Percentiles rank a stretch among this genome's conserved stretches.
These are phyloP conservation scores for Pollicipes pollicipes DNA, from an alignment of 1,140 invertebrate genomes.

Conservation along the genomic window DNA sequence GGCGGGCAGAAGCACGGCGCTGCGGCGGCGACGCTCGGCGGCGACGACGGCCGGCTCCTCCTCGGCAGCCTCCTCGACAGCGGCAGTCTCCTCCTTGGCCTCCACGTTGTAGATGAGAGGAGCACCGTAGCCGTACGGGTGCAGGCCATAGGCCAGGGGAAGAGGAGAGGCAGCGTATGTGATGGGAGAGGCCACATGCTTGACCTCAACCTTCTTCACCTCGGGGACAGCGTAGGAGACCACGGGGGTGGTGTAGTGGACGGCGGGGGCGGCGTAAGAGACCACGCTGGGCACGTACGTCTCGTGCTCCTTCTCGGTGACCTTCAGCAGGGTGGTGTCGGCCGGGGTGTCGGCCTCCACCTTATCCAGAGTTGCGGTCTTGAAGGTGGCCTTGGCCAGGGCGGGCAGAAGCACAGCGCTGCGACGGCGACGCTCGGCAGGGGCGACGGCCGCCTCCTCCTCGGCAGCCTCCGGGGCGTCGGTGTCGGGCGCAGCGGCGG, in stretches of 20 bases:
- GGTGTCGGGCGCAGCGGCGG: slow-evolving; percentile 8
- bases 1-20: not conserved
- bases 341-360: not conserved
- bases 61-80: not conserved
- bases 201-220: not conserved
- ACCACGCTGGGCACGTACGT: not conserved
- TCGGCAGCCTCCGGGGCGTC: no score
- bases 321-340: not conserved
- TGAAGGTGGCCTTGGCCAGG: not conserved
- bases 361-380: not conserved
- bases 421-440: not conserved
- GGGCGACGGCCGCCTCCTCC: not conserved
- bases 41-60: not conserved
- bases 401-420: slow-evolving; percentile 5
- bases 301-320: not conserved
- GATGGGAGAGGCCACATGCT: not conserved
- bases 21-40: not conserved
- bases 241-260: not conserved
- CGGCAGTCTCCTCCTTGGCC: not conserved
- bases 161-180: not conserved
- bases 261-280: not conserved
- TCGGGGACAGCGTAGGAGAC: not conserved
- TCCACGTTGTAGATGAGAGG: not conserved
- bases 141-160: not conserved
- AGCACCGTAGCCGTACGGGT: not conserved